Evolutionary conservation across 1,140 invertebrate genomes (phyloP).

Genomic region (Diplogasteroides magnus): DNA sequence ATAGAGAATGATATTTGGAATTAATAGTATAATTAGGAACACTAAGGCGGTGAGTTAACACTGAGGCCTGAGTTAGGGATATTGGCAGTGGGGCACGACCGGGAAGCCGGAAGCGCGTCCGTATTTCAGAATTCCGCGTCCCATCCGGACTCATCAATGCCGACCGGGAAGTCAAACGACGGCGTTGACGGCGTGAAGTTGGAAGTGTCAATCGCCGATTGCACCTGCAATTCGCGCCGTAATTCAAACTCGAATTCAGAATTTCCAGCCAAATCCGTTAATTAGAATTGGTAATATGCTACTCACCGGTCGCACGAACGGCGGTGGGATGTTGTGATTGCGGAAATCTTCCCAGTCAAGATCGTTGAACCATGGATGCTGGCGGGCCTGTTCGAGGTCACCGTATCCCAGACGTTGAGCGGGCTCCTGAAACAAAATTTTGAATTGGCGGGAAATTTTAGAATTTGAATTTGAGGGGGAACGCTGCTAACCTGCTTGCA

Average conservation of each 20-base stretch:
- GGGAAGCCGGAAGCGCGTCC: too few relatives aligned
- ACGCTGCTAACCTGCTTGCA: conserved; percentile 35
- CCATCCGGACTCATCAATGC: conserved; percentile 45
- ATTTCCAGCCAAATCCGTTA: not conserved
- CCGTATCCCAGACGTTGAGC: conserved; percentile 51
- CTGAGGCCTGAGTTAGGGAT: too few relatives aligned
- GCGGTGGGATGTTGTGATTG: conserved; percentile 78
- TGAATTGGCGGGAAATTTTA: too few relatives aligned
- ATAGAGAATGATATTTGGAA: too few relatives aligned
- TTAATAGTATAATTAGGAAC: too few relatives aligned
- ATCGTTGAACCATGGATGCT: conserved; percentile 82
- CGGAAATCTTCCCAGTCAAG: conserved; percentile 98
- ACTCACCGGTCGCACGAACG: conserved; percentile 63
- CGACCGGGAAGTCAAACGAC: conserved; percentile 44
- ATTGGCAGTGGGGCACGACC: too few relatives aligned
- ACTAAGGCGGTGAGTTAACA: too few relatives aligned
- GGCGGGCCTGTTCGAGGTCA: conserved; percentile 43
- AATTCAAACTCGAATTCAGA: conserved; percentile 1
- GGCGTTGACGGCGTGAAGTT: conserved; percentile 50
- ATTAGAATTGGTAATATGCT: not conserved
- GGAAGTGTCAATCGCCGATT: conserved; percentile 41
- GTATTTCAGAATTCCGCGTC: conserved; percentile 42
- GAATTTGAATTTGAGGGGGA: too few relatives aligned
- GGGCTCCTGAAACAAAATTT: conserved; percentile 30
- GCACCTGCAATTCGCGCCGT: conserved; percentile 36